Conservation (phyloP, 1,140 invertebrate species). For the Stegodyphus mimosarum region DNA sequence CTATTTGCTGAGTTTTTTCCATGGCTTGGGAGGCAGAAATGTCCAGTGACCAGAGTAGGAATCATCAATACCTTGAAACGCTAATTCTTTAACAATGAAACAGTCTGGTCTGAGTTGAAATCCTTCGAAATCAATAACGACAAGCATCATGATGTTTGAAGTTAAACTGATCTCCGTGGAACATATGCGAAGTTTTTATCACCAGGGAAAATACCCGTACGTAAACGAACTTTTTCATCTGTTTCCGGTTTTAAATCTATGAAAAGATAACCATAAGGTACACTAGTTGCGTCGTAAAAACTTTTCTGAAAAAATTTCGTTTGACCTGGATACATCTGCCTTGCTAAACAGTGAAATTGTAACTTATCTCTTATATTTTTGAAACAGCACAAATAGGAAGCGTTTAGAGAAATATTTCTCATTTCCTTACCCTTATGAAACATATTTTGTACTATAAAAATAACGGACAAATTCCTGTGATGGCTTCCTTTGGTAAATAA, state of each 20-base stretch:
- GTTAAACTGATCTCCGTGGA: neutral
- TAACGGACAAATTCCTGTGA: constrained; percentile 21
- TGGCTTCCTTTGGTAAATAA: constrained; percentile 36
- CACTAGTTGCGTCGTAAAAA: constrained; percentile 2
- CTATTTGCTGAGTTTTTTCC: neutral
- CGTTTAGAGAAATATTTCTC: constrained; percentile 35
- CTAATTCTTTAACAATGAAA: too few relatives aligned
- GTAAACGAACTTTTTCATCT: neutral
- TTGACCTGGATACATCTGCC: constrained; percentile 15
- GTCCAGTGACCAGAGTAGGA: too few relatives aligned
- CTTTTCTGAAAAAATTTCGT: constrained; percentile 5
- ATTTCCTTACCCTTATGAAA: constrained; percentile 34
- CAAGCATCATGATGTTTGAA: neutral
- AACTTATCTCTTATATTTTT: constrained; percentile 26
- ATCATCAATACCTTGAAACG: neutral
- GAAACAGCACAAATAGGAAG: constrained; percentile 25
- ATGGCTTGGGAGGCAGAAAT: too few relatives aligned
- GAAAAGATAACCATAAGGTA: constrained; percentile 20
- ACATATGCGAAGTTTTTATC: neutral
- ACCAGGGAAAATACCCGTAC: constrained; percentile 10
- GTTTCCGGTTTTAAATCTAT: constrained; percentile 11
- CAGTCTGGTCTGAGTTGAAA: neutral
- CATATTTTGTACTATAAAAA: constrained; percentile 52
- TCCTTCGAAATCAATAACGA: neutral
- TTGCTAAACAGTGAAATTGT: neutral